These are phyloP conservation scores for Trissolcus brochymenae DNA, from an alignment of 2,888 invertebrate genomes.

Conservation along the genomic window DNA sequence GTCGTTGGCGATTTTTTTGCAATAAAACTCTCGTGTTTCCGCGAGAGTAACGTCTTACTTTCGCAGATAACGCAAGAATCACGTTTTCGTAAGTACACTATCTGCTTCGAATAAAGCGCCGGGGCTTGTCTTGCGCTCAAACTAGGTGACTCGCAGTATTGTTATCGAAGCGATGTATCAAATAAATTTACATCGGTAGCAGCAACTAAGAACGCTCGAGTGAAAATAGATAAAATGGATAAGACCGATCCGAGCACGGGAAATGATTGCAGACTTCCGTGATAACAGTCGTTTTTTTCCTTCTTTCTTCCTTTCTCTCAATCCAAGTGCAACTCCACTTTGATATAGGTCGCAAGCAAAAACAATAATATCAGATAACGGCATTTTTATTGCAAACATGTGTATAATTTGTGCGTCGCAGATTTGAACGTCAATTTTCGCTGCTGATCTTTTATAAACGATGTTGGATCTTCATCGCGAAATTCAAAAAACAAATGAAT, in stretches of 20 bases:
- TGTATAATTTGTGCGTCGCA: slow-evolving; percentile 25
- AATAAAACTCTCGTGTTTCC: slow-evolving; percentile 50
- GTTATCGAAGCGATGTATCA: slow-evolving; percentile 62
- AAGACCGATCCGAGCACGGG: slow-evolving; percentile 53
- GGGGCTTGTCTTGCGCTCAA: slow-evolving; percentile 46
- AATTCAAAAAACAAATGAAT: too few relatives aligned
- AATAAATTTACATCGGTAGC: slow-evolving; percentile 60
- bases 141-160: slow-evolving; percentile 59
- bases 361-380: slow-evolving; percentile 53
- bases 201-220: slow-evolving; percentile 40
- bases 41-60: slow-evolving; percentile 58
- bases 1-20: slow-evolving; percentile 51
- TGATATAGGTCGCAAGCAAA: slow-evolving; percentile 27
- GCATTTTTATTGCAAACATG: slow-evolving; percentile 38
- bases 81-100: slow-evolving; percentile 61
- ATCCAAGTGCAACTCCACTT: slow-evolving; percentile 31
- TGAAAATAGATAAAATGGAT: slow-evolving; percentile 60
- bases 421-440: background rate
- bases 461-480: too few relatives aligned
- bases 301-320: slow-evolving; percentile 3
- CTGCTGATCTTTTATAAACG: background rate
- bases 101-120: slow-evolving; percentile 58
- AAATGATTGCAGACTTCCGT: slow-evolving; percentile 54
- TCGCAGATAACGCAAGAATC: slow-evolving; percentile 62
- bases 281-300: slow-evolving; percentile 53